These are phyloP conservation scores for Silurus lanzhouensis DNA, from an alignment of 2,797 vertebrate species.

Conservation along the genomic window DNA sequence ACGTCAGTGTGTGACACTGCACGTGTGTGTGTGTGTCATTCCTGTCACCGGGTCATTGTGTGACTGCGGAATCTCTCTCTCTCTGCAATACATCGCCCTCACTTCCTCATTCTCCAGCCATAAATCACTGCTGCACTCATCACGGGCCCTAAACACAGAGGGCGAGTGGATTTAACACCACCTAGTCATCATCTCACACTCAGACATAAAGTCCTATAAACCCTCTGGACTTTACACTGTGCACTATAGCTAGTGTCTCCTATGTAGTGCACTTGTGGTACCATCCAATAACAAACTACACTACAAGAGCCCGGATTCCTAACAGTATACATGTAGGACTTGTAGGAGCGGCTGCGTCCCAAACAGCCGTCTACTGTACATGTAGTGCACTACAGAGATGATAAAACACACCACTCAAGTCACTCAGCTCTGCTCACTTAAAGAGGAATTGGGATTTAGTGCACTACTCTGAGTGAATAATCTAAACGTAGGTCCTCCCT, in stretches of 20 bases:
- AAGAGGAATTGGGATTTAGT: background rate
- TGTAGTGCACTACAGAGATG: background rate
- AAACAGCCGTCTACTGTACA: background rate
- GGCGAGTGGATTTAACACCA: background rate
- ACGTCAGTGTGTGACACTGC: background rate
- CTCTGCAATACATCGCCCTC: background rate
- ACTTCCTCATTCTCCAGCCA: constrained; percentile 4
- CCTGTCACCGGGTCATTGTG: background rate
- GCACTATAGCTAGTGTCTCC: background rate
- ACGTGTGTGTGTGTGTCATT: background rate
- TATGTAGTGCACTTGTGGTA: background rate
- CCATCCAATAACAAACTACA: background rate
- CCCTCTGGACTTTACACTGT: background rate
- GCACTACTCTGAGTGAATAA: background rate
- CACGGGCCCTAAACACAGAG: background rate
- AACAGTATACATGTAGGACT: background rate
- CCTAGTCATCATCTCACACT: background rate
- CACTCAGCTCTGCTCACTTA: background rate
- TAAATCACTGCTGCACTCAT: background rate
- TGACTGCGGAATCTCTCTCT: constrained; percentile 3
- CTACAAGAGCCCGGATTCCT: background rate
- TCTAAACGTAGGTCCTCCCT: background rate
- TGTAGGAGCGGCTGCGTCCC: background rate
- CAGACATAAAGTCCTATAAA: background rate
- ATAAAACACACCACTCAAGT: background rate